A percentile compares a stretch with the other conserved stretches of the same genome.
These are phyloP conservation scores for Gorsachius magnificus DNA, from an alignment of 2,797 vertebrate species.

Conservation along the genomic window DNA sequence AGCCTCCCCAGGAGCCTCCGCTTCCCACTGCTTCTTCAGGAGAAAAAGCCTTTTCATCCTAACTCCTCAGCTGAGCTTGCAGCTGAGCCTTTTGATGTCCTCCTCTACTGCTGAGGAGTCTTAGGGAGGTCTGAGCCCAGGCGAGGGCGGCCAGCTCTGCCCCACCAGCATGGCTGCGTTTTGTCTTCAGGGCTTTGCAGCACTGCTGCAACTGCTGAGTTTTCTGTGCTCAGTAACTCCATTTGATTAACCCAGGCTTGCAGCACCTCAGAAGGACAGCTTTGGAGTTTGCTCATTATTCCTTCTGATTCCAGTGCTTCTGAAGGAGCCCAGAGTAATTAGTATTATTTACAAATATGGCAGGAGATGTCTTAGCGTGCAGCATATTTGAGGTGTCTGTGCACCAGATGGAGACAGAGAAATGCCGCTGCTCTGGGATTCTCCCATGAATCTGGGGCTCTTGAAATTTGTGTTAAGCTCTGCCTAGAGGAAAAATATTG, in stretches of 20 bases:
- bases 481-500: background rate
- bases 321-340: conserved; percentile 4
- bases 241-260: background rate
- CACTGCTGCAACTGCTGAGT: background rate
- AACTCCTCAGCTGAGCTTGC: background rate
- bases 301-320: background rate
- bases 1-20: background rate
- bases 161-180: accelerated
- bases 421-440: background rate
- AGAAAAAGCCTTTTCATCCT: background rate
- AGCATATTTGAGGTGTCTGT: background rate
- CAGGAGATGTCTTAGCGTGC: background rate
- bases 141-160: background rate
- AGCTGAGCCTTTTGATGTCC: background rate
- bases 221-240: background rate
- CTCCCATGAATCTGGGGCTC: background rate
- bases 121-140: background rate
- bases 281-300: background rate
- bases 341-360: background rate
- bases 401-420: background rate
- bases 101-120: background rate
- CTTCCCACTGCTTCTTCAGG: background rate
- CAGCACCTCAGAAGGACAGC: background rate
- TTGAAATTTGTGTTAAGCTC: background rate
- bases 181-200: background rate